These are phyloP conservation scores for Galaxias olidus DNA, from an alignment of 2,797 vertebrate genomes.

Conservation along the genomic window DNA sequence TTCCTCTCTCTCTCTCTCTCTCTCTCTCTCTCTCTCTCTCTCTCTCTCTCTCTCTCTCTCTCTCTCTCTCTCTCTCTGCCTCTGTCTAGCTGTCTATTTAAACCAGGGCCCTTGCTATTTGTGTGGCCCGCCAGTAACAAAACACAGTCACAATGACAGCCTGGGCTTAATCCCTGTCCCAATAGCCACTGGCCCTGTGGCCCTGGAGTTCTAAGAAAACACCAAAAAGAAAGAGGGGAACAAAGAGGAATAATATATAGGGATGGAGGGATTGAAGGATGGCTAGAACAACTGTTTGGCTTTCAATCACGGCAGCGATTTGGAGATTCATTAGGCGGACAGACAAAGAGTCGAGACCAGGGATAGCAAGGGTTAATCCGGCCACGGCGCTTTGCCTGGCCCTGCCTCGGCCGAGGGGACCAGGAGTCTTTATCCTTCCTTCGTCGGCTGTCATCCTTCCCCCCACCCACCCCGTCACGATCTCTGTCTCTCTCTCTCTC, in stretches of 20 bases:
- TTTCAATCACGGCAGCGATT: conserved; percentile 60
- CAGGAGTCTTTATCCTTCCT: conserved; percentile 67
- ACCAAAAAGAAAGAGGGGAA: conserved; percentile 6
- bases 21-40: conserved; percentile 8
- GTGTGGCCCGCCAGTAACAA: conserved; percentile 32
- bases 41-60: not conserved
- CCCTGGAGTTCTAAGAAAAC: conserved; percentile 35
- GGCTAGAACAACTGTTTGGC: conserved; percentile 46
- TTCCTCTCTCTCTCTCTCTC: not conserved
- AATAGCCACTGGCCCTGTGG: conserved; percentile 20
- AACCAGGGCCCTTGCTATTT: conserved; percentile 36
- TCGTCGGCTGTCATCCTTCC: conserved; percentile 51
- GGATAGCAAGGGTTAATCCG: conserved; percentile 55
- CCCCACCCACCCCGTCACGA: conserved; percentile 28
- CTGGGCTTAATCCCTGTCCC: conserved; percentile 39
- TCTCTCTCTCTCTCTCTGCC: not conserved
- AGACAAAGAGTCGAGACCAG: conserved; percentile 50
- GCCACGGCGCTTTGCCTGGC: conserved; percentile 47
- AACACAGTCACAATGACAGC: conserved; percentile 17
- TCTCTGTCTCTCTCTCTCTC: conserved; percentile 14
- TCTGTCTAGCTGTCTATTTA: conserved; percentile 31
- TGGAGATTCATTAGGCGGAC: conserved; percentile 58
- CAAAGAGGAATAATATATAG: not conserved
- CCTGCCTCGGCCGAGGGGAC: conserved; percentile 74
- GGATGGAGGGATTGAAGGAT: conserved; percentile 29